Evolutionary conservation across 2,888 invertebrate species (phyloP).

Genomic region (Pherbina coryleti): DNA sequence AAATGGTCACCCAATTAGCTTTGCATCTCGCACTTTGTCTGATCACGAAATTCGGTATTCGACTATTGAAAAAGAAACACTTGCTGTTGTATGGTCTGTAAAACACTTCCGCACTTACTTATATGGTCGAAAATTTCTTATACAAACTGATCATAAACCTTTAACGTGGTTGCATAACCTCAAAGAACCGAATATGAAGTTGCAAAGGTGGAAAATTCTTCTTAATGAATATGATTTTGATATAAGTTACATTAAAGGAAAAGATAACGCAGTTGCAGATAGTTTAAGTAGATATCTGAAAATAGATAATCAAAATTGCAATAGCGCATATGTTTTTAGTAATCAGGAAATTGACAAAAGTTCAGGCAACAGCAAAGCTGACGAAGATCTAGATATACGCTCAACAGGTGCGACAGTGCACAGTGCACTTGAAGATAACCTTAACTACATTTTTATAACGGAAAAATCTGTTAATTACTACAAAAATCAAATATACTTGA

Average conservation of each 20-base stretch:
- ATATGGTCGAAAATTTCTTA: not conserved
- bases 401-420: not conserved
- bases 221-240: not conserved
- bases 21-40: slow-evolving; percentile 52
- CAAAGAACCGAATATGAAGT: not conserved
- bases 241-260: not conserved
- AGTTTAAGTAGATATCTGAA: not conserved
- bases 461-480: too few relatives aligned
- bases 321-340: not conserved
- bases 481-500: too few relatives aligned
- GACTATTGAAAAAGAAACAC: slow-evolving; percentile 23
- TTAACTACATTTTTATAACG: too few relatives aligned
- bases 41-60: slow-evolving; percentile 47
- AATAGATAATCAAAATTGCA: not conserved
- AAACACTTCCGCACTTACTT: too few relatives aligned
- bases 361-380: not conserved
- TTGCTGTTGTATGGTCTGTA: not conserved
- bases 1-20: slow-evolving; percentile 49
- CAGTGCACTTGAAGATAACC: too few relatives aligned
- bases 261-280: not conserved
- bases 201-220: too few relatives aligned
- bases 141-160: not conserved
- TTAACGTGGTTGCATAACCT: not conserved
- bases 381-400: not conserved
- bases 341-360: too few relatives aligned